Evolutionary conservation across 2,113 vertebrate genomes (phyloP), one percentile per base, ranked within the genome.

Genomic region (Sciurus niger): DNA sequence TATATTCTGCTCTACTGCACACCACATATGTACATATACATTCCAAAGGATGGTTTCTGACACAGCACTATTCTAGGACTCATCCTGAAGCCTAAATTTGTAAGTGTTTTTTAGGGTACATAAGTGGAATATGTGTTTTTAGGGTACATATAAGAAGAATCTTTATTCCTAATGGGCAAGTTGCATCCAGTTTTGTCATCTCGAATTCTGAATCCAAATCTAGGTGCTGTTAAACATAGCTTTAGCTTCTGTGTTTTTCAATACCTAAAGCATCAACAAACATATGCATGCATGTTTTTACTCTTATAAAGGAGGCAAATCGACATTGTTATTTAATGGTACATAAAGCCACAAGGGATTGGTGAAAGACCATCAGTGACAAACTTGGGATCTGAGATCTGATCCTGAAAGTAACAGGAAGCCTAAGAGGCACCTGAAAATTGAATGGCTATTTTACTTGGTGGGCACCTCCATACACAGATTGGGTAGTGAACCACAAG

Each of bases 191-290:
- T 77, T 77, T 77, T 58, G 83, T 32, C 63, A 78, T 51, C 7
- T 94, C 63, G 84, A 65, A 79, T 87, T 97, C 25, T 76, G 4
- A 20, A 13, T 70, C 12, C 87, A 92, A 24, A 87, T 89, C 14
- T 1, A 51, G 65, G 13, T 32, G 55, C 89, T 94, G 48, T 73
- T 34, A 83, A 90, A 91, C 2, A 2, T 40, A 89, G 43, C 43
- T 87, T 51, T 55, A 87, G 4, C 65, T 58, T 93, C 63, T 55
- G 13, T 85, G 37, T 48, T 93, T 95, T 72, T 25, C 34, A 76
- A 13, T 22, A 34, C 24, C 76, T 48, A 40, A 92, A 46, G 13
- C 14, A 95, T 20, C 40, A 40, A 40, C 40, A 37, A 68, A 34
- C 40, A 68, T 4, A 3, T 4, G 63, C 40, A 30, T 30, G 28